phyloP scores from a whole-genome alignment of 2,797 vertebrate genomes.

The Brachymystax lenok region DNA sequence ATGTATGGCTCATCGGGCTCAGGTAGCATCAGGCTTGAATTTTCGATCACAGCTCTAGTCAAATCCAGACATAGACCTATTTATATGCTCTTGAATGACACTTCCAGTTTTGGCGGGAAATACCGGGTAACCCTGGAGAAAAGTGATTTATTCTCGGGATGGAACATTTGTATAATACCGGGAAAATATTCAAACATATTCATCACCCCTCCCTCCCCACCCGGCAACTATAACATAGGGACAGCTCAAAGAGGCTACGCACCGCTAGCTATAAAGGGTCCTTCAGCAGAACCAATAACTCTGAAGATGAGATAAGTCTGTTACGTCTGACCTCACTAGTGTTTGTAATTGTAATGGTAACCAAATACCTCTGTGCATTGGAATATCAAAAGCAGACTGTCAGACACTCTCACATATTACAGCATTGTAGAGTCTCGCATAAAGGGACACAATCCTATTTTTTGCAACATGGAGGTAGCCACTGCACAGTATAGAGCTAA shows the following conservation, averaged over 20 bases:
- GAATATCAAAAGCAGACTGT: conserved; percentile 35
- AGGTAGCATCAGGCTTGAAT: no score
- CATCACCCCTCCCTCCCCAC: conserved; percentile 35
- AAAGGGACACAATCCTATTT: conserved; percentile 41
- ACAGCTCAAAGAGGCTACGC: conserved; percentile 17
- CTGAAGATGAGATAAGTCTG: conserved; percentile 40
- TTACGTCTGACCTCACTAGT: conserved; percentile 27
- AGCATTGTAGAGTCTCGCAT: conserved; percentile 24
- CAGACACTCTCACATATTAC: conserved; percentile 19
- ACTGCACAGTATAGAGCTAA: conserved; percentile 5
- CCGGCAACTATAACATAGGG: conserved; percentile 64
- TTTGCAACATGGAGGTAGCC: conserved; percentile 22
- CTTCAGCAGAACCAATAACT: conserved; percentile 2
- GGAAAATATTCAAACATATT: no score
- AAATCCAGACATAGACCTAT: no score
- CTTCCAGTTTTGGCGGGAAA: no score
- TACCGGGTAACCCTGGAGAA: no score
- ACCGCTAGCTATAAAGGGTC: not conserved
- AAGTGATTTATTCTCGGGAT: no score
- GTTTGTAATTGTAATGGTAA: conserved; percentile 26
- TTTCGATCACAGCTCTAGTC: no score
- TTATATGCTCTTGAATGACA: no score
- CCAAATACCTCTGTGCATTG: conserved; percentile 39
- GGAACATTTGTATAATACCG: no score
- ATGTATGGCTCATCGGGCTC: no score